Percentiles rank a stretch among this genome's conserved stretches.
Conservation (phyloP, 2,797 vertebrate species). For the Coregonus sp. region DNA sequence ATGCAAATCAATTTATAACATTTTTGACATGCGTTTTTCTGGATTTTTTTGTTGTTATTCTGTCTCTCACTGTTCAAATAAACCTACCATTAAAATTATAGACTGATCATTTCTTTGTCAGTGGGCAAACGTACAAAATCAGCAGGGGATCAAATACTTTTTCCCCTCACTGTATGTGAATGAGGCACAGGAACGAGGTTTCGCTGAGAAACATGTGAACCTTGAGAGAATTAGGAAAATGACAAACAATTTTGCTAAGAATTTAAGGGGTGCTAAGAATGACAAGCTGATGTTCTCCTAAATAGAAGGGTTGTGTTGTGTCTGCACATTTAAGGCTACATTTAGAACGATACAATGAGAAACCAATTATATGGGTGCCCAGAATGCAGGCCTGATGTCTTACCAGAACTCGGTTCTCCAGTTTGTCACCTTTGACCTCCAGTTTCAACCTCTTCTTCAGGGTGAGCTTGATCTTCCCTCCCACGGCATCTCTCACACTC, state of each 20-base stretch:
- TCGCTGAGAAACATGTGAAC: neutral
- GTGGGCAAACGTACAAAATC: too few relatives aligned
- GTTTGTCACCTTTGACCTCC: slow-evolving; percentile 90
- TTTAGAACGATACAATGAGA: neutral
- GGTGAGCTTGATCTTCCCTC: slow-evolving; percentile 84
- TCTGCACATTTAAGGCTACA: neutral
- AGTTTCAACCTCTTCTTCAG: slow-evolving; percentile 87
- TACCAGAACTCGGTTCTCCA: slow-evolving; percentile 91
- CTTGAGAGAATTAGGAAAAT: neutral
- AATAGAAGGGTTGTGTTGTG: neutral
- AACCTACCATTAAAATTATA: too few relatives aligned
- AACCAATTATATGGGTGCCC: neutral
- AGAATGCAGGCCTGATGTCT: slow-evolving; percentile 55
- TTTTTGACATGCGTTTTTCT: too few relatives aligned
- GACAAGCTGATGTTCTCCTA: neutral
- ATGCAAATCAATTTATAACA: too few relatives aligned
- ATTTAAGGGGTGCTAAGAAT: neutral
- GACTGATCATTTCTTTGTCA: too few relatives aligned
- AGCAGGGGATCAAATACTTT: too few relatives aligned
- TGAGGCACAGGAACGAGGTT: neutral
- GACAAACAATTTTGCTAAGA: neutral
- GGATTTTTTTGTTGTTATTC: too few relatives aligned
- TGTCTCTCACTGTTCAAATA: too few relatives aligned
- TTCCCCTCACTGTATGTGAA: neutral
- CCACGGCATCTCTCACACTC: slow-evolving; percentile 90